Evolutionary conservation across 2,888 invertebrate genomes (phyloP).

Genomic region (Meliscaeva auricollis): DNA sequence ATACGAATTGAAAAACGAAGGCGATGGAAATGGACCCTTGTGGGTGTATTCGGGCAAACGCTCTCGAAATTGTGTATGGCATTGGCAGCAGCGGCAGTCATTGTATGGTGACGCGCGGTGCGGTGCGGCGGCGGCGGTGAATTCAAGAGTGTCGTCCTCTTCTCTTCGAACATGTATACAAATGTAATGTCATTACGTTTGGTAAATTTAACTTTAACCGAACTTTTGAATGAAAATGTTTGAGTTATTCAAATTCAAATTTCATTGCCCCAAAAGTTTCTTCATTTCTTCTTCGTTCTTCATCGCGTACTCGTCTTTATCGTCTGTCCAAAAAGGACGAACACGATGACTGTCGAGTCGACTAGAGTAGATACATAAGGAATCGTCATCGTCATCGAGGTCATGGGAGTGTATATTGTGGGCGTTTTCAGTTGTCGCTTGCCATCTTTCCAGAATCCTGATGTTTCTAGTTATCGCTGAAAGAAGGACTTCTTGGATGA

Average conservation of each 20-base stretch:
- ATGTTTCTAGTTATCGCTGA: slow-evolving; percentile 3
- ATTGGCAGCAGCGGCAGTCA: too few relatives aligned
- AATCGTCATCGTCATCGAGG: slow-evolving; percentile 14
- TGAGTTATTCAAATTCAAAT: slow-evolving; percentile 76
- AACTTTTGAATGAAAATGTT: slow-evolving; percentile 76
- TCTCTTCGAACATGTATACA: slow-evolving; percentile 70
- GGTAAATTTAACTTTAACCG: slow-evolving; percentile 75
- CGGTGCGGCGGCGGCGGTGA: slow-evolving; percentile 16
- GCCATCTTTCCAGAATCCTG: slow-evolving; percentile 15
- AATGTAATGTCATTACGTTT: slow-evolving; percentile 76
- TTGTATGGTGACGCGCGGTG: background rate
- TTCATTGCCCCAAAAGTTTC: slow-evolving; percentile 70
- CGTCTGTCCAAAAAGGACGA: slow-evolving; percentile 3
- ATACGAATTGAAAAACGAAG: slow-evolving; percentile 17
- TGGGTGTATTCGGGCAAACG: slow-evolving; percentile 65
- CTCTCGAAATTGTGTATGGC: too few relatives aligned
- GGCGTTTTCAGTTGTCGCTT: slow-evolving; percentile 38
- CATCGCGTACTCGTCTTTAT: background rate
- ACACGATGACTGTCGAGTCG: background rate
- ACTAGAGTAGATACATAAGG: background rate
- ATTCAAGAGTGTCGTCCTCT: slow-evolving; percentile 70
- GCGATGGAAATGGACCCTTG: slow-evolving; percentile 50
- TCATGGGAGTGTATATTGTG: slow-evolving; percentile 23
- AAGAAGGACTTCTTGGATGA: background rate
- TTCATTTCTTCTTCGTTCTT: slow-evolving; percentile 36